These are phyloP conservation scores for Linnaemya vulpina DNA, from an alignment of 2,888 invertebrate species.

Conservation along the genomic window DNA sequence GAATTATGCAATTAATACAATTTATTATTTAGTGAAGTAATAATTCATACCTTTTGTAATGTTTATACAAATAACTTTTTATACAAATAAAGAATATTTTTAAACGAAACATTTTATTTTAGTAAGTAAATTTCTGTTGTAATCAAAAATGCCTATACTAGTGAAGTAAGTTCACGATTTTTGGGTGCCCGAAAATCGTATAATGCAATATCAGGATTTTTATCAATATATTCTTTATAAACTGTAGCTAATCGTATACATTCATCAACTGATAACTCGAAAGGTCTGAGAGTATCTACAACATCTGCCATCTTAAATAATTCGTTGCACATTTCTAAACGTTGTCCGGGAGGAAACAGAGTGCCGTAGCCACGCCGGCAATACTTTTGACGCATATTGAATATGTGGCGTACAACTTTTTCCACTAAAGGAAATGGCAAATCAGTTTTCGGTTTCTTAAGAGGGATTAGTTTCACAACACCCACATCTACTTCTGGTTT, in stretches of 20 bases:
- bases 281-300: slow-evolving; percentile 87
- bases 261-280: slow-evolving; percentile 90
- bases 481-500: slow-evolving; percentile 98
- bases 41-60: slow-evolving; percentile 22
- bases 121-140: slow-evolving; percentile 45
- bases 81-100: slow-evolving; percentile 33
- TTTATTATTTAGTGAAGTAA: slow-evolving; percentile 1
- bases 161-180: background rate
- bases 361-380: slow-evolving; percentile 87
- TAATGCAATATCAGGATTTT: slow-evolving; percentile 86
- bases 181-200: slow-evolving; percentile 88
- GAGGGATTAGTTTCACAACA: slow-evolving; percentile 93
- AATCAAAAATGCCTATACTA: slow-evolving; percentile 24
- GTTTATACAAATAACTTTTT: slow-evolving; percentile 36
- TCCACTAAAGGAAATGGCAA: slow-evolving; percentile 93
- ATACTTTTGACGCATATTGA: slow-evolving; percentile 94
- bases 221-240: slow-evolving; percentile 88
- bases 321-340: slow-evolving; percentile 86
- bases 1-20: background rate
- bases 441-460: slow-evolving; percentile 88
- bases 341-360: slow-evolving; percentile 89
- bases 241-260: slow-evolving; percentile 90
- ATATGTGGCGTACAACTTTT: slow-evolving; percentile 93
- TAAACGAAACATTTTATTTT: background rate
- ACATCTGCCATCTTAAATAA: slow-evolving; percentile 89